Conservation (phyloP, 92 coral and sea anemone species). For the Virgularia gustaviana region DNA sequence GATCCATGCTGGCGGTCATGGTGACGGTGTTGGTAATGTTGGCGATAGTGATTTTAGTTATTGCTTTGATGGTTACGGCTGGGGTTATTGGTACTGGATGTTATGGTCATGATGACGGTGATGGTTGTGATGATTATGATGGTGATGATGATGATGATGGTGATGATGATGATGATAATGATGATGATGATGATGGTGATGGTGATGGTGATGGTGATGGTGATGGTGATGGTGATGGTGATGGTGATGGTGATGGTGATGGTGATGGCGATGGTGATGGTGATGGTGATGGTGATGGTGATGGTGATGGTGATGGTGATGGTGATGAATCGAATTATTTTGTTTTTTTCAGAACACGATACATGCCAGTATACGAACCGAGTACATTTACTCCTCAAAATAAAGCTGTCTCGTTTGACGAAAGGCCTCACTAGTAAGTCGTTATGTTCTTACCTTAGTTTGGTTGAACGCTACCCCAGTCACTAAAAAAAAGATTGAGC, state of each 20-base stretch:
- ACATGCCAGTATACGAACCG: conserved; percentile 26
- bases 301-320: too few relatives aligned
- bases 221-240: conserved; percentile 8
- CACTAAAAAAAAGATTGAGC: too few relatives aligned
- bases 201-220: conserved; percentile 5
- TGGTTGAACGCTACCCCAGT: background rate
- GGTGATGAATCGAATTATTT: too few relatives aligned
- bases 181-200: conserved; percentile 1
- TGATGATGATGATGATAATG: too few relatives aligned
- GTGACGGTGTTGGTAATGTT: too few relatives aligned
- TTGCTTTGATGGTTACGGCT: too few relatives aligned
- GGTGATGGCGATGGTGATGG: conserved; percentile 2
- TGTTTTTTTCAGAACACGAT: conserved; percentile 6
- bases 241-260: conserved; percentile 4
- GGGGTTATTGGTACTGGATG: too few relatives aligned
- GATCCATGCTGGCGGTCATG: too few relatives aligned
- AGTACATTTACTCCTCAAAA: background rate
- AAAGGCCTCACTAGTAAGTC: conserved; percentile 29
- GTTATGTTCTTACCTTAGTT: background rate
- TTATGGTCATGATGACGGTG: too few relatives aligned
- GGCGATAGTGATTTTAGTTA: too few relatives aligned
- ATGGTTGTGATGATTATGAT: too few relatives aligned
- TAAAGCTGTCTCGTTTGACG: conserved; percentile 33
- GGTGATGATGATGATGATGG: too few relatives aligned
- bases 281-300: conserved; percentile 8